Conservation (phyloP, 2,113 vertebrate genomes). For the Malurus elegans region DNA sequence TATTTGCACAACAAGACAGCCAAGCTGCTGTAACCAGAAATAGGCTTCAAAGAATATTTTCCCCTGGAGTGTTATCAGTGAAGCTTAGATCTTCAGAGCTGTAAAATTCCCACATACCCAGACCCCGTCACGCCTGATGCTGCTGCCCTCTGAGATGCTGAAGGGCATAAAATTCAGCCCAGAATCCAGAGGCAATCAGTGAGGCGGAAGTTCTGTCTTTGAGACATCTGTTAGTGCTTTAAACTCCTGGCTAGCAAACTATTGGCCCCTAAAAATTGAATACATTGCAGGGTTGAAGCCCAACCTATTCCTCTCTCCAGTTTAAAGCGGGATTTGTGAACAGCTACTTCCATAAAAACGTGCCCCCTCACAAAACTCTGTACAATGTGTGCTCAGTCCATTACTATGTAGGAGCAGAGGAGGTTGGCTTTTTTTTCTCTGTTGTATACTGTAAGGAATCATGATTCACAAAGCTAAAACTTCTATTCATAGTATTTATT, state of each 20-base stretch:
- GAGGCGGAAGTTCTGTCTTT: neutral
- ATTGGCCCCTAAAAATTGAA: neutral
- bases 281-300: neutral
- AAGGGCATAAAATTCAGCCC: neutral
- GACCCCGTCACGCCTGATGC: accelerated
- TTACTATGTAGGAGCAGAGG: neutral
- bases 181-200: neutral
- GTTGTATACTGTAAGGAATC: neutral
- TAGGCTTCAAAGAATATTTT: constrained; percentile 44
- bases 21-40: constrained; percentile 3
- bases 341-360: neutral
- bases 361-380: neutral
- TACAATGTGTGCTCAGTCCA: neutral
- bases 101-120: constrained; percentile 3
- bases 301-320: neutral
- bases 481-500: neutral
- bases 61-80: neutral
- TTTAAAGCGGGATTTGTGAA: neutral
- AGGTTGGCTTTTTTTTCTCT: neutral
- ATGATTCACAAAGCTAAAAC: neutral
- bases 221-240: neutral
- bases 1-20: neutral
- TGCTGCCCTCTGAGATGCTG: neutral
- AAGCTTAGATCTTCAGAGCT: constrained; percentile 19
- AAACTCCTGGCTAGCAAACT: neutral